Base-by-base conservation (phyloP, 2,113 vertebrate species). In the Catharus minimus region DNA sequence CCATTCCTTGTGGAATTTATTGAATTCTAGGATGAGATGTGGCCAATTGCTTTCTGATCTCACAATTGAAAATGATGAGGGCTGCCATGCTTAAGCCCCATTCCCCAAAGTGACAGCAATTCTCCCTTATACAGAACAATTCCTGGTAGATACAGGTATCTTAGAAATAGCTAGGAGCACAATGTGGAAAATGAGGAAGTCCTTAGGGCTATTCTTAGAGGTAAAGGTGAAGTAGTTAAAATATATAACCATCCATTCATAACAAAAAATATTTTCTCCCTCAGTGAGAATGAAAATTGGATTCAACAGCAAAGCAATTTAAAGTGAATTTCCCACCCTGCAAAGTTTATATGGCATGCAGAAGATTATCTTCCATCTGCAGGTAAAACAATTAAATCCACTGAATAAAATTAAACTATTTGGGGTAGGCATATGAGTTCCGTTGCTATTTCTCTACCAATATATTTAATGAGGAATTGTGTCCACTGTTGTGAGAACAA, bases 281-380 rank as follows among this genome's bases (percentile, higher is more conserved):
- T 93, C 95, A 96, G 69, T 88, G 83, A 92, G 90, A 43, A 93
- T 74, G 88, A 89, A 96, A 93, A 96, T 92, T 93, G 77, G 88
- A 92, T 95, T 92, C 86, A 91, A 90, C 36, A 84, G 92, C 74
- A 94, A 94, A 79, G 82, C 50, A 89, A 94, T 95, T 95, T 94
- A 56, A 85, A 93, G 82, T 7, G 7, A 83, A 84, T 95, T 92
- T 88, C 79, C 58, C 33, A 76, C 55, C 91, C 84, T 69, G 47
- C 36, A 30, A 93, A 92, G 78, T 88, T 95, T 81, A 93, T 74
- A 73, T 17, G 20, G 69, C 79, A 73, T 41, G 73, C 22, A 4
- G 71, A 72, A 94, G 76, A 96, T 91, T 86, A 96, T 88, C 82
- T 89, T 91, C 76, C 6, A 39, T 88, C 78, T 91, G 68, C 75